Conservation (phyloP, 2,888 invertebrate genomes). For the Apamea sordens region DNA sequence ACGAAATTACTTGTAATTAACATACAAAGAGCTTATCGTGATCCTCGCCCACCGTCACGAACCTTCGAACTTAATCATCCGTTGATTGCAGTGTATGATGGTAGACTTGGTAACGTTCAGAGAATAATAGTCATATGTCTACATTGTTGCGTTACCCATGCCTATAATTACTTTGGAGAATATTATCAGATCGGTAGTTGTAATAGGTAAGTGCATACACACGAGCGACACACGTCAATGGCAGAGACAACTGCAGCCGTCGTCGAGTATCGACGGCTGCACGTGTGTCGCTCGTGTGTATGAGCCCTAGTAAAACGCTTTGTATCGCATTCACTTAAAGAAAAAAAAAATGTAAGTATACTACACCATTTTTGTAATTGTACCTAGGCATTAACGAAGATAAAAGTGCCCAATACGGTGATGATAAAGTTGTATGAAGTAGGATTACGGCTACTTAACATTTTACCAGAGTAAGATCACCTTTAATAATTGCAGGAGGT, state of each 20-base stretch:
- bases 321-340: background rate
- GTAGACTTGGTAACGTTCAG: background rate
- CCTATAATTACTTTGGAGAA: background rate
- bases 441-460: slow-evolving; percentile 25
- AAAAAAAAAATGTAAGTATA: background rate
- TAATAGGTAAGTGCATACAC: background rate
- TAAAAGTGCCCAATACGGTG: slow-evolving; percentile 23
- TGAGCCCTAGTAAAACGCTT: background rate
- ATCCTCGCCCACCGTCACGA: slow-evolving; percentile 67
- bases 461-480: slow-evolving; percentile 43
- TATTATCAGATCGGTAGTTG: background rate
- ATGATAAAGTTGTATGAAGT: slow-evolving; percentile 33
- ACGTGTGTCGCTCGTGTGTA: background rate
- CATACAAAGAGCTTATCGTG: slow-evolving; percentile 76
- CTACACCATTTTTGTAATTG: background rate
- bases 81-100: slow-evolving; percentile 39
- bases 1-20: slow-evolving; percentile 71
- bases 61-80: slow-evolving; percentile 65
- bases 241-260: background rate
- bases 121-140: slow-evolving; percentile 2
- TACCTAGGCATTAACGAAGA: slow-evolving; percentile 9
- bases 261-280: no score
- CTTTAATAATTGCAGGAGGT: slow-evolving; percentile 29
- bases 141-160: background rate
- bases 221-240: background rate